Conservation (phyloP, 1,140 invertebrate species). For the Onthophagus taurus region DNA sequence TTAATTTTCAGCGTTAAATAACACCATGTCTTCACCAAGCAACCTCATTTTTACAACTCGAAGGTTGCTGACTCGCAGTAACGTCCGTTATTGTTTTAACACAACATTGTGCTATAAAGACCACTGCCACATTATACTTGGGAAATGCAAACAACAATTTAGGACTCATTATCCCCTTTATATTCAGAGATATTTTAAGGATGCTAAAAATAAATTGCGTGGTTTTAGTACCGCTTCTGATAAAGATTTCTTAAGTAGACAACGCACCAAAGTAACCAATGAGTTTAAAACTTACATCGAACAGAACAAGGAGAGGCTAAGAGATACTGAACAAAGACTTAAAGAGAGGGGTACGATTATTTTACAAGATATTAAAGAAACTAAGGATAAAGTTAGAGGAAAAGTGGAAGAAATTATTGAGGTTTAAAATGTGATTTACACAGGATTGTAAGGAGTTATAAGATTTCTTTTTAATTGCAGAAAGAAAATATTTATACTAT, state of each 20-base stretch:
- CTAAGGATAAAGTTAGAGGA: slow-evolving; percentile 46
- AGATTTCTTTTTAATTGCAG: slow-evolving; percentile 33
- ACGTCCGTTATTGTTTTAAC: too few species aligned
- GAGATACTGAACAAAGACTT: slow-evolving; percentile 45
- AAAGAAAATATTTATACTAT: slow-evolving; percentile 89
- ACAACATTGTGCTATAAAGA: too few species aligned
- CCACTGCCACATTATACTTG: too few species aligned
- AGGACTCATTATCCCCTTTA: too few species aligned
- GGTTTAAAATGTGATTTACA: slow-evolving; percentile 35
- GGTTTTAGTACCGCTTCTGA: slow-evolving; percentile 13
- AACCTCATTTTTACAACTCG: too few species aligned
- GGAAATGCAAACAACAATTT: too few species aligned
- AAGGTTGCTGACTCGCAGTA: too few species aligned
- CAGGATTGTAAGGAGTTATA: too few species aligned
- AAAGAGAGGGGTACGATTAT: slow-evolving; percentile 47
- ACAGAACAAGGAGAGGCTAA: slow-evolving; percentile 47
- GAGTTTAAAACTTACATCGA: slow-evolving; percentile 38
- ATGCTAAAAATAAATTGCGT: not conserved
- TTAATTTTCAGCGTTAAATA: too few species aligned
- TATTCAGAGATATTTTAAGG: too few species aligned
- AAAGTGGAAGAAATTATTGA: slow-evolving; percentile 59
- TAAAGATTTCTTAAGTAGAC: slow-evolving; percentile 11
- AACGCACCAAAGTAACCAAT: slow-evolving; percentile 19
- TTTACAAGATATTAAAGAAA: slow-evolving; percentile 57
- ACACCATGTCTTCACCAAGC: too few species aligned